These are phyloP conservation scores for Sarotherodon lohbergeri DNA, from an alignment of 2,113 vertebrate species.

Conservation along the genomic window DNA sequence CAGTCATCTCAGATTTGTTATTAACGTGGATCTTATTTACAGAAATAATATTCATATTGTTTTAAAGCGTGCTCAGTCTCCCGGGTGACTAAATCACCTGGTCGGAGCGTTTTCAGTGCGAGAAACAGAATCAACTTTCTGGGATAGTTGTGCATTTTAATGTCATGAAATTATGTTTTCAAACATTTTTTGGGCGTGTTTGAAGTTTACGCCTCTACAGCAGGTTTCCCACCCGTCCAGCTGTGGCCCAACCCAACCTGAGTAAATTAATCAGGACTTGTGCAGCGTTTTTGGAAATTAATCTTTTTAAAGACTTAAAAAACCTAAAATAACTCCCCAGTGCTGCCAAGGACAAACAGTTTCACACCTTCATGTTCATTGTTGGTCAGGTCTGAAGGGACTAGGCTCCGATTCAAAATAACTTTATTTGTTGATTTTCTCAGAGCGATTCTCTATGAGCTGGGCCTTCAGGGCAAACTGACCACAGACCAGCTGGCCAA, in stretches of 20 bases:
- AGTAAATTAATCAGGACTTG: neutral
- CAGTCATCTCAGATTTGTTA: neutral
- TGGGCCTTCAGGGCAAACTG: slow-evolving; percentile 68
- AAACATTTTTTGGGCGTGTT: fast-evolving
- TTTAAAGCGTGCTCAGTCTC: neutral
- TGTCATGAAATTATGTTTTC: neutral
- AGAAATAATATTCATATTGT: neutral
- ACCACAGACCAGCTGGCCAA: slow-evolving; percentile 68
- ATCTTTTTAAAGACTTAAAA: neutral
- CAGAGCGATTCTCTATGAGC: slow-evolving; percentile 64
- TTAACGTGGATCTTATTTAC: neutral
- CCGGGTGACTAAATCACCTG: fast-evolving
- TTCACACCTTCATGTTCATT: neutral
- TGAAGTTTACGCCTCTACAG: neutral
- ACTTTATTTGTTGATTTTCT: neutral
- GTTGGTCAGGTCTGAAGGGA: neutral
- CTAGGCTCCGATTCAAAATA: neutral
- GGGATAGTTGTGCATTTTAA: neutral
- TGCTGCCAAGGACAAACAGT: neutral
- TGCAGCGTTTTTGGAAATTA: neutral
- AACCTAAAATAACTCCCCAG: neutral
- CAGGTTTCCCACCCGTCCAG: neutral
- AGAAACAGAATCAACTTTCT: fast-evolving
- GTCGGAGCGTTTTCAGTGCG: neutral
- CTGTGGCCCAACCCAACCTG: neutral